phyloP scores from a whole-genome alignment of 2,888 invertebrate species.

The Agrotis exclamationis region DNA sequence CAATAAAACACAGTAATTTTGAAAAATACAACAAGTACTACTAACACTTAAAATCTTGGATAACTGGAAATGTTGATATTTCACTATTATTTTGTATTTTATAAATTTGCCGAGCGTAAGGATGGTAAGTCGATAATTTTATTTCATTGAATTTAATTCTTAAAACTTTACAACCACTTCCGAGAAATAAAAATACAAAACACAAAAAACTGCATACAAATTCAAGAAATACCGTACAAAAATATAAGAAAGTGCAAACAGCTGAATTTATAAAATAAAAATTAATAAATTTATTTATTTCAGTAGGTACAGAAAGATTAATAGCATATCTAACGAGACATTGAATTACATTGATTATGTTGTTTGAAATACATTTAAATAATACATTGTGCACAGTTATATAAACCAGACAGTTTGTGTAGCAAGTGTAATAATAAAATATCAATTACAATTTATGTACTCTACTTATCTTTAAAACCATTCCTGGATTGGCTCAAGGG shows the following conservation, averaged over 20 bases:
- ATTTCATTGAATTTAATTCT: not conserved
- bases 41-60: not conserved
- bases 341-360: no score
- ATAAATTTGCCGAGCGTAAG: not conserved
- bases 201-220: conserved; percentile 8
- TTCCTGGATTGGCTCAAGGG: not conserved
- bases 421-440: not conserved
- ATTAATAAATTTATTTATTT: not conserved
- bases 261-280: not conserved
- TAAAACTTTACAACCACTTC: not conserved
- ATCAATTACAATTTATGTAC: conserved; percentile 4
- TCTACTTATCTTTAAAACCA: not conserved
- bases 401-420: not conserved
- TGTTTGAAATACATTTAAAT: not conserved
- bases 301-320: not conserved
- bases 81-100: not conserved
- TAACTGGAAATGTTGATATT: not conserved
- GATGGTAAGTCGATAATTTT: not conserved
- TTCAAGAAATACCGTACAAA: conserved; percentile 19
- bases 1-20: not conserved
- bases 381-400: conserved; percentile 20
- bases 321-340: conserved; percentile 5
- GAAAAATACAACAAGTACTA: not conserved
- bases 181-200: not conserved
- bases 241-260: conserved; percentile 24